These are phyloP conservation scores for Stichodactyla mertensii DNA, from an alignment of 64 coral and sea anemone genomes.

Conservation along the genomic window DNA sequence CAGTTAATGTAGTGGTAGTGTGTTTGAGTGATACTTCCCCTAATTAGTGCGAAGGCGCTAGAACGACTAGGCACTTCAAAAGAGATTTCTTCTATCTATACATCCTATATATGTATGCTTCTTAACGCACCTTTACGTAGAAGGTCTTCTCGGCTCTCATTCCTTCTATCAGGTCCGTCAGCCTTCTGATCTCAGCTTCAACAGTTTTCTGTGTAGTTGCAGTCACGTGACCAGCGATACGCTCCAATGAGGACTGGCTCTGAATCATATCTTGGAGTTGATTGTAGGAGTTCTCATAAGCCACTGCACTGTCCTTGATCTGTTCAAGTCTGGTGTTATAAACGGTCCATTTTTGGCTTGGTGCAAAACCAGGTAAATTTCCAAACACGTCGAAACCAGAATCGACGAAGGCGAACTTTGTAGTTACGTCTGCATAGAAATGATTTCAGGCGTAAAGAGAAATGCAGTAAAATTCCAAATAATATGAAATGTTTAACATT, in stretches of 20 bases:
- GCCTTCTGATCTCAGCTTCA: not conserved
- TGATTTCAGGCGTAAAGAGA: too few species aligned
- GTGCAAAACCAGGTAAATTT: too few species aligned
- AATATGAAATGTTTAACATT: too few species aligned
- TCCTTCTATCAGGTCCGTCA: not conserved
- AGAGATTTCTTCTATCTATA: too few species aligned
- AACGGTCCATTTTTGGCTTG: not conserved
- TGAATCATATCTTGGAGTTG: not conserved
- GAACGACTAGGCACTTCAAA: too few species aligned
- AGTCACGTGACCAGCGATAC: not conserved
- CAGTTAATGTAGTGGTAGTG: too few species aligned
- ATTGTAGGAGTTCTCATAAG: slow-evolving; percentile 4
- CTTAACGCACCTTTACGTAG: not conserved
- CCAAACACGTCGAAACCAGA: not conserved
- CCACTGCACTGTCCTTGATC: not conserved
- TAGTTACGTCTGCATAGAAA: not conserved
- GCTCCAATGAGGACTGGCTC: not conserved
- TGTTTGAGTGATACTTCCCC: too few species aligned
- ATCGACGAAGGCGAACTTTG: not conserved
- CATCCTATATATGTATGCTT: not conserved
- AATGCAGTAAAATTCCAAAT: too few species aligned
- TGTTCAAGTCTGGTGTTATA: not conserved
- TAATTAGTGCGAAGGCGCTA: too few species aligned
- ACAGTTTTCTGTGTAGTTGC: not conserved
- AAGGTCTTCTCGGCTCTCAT: not conserved